Evolutionary conservation across 2,888 invertebrate genomes (phyloP), one percentile per base, ranked within the genome.

Genomic region (Omphaloscelis lunosa): DNA sequence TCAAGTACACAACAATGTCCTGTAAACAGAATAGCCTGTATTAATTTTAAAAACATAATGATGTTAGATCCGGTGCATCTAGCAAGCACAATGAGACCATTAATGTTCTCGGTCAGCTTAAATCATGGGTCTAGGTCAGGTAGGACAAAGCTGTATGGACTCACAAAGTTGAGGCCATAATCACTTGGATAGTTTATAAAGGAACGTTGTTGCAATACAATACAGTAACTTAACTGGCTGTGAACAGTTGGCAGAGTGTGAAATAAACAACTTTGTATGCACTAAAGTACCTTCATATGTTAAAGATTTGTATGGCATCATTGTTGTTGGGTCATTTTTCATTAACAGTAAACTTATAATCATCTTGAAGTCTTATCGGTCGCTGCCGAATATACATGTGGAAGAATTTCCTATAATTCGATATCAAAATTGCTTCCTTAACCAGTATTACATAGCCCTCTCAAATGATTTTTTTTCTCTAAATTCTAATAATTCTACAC

Each of bases 11-110:
- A 63, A 53, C 61, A 80, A 80, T 81, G 61, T 62, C 34, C 34
- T 23, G 0, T 27, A 61, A 34, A 34, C 41, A 23, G 58, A 34
- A 75, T 48, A 75, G 58, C 27, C 59, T 72, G 34, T 29, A 72
- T 65, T 62, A 45, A 15, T 58, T 84, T 78, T 78, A 20, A 78
- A 74, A 71, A 11, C 63, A 53, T 39, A 39, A 53, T 79, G 76
- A 79, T 58, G 70, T 82, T 75, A 87, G 79, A 76, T 87, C 83
- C 86, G 75, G 79, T 72, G 23, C 4, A 27, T 65, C 23, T n/a
- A 48, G 65, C 63, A 68, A 53, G 27, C 56, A 85, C 86, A 87
- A 77, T 80, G 70, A 58, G 63, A 12, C 53, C 63, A 79, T 87
- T 80, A 76, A 76, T 77, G 66, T 51, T 77, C 41, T 58, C 23